Base-by-base conservation (phyloP, 2,888 invertebrate genomes). In the Hemaris fuciformis region DNA sequence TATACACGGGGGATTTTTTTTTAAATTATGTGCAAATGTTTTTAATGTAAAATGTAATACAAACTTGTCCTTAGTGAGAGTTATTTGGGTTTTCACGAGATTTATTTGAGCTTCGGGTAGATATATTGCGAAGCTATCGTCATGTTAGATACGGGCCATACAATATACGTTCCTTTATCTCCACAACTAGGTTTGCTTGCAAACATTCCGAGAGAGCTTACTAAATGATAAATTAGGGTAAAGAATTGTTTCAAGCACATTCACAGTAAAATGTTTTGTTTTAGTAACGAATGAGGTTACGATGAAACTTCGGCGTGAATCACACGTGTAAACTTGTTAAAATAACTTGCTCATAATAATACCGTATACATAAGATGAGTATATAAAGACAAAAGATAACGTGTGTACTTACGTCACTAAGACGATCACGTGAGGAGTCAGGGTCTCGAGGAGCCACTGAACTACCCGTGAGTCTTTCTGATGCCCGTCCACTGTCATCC, bases 401-500 rank as follows among this genome's bases (percentile, higher is more conserved):
- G 20, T 45, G 34, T 70, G 74, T 87, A 94, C 96, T 95, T 94
- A 97, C 97, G 94, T 97, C 96, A 93, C 96, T 96, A 86, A 97
- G 95, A 87, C 96, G 95, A 93, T 97, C 96, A 93, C 95, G 95
- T 84, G 96, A 96, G 91, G 96, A 96, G 92, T 96, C 96, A 82
- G 96, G 95, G 92, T 96, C 96, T 85, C 96, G 94, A 81, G 95
- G 95, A 79, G 95, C 94, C 83, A 95, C 95, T 67, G 95, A 95
- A 90, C 96, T 95, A 90, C 95, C 95, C 87, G 96, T 95, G 86
- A 96, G 94, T 84, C 96, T 94, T 93, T 96, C 96, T 77, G 96
- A 96, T 79, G 96, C 96, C 89, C 96, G 94, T 81, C 96, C 96
- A 93, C 96, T 96, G 92, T 96, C 96, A 93, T 96, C 96, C 88